A percentile compares a stretch with the other conserved stretches of the same genome.
phyloP scores from a whole-genome alignment of 2,797 vertebrate genomes.

The Danio kyathit region DNA sequence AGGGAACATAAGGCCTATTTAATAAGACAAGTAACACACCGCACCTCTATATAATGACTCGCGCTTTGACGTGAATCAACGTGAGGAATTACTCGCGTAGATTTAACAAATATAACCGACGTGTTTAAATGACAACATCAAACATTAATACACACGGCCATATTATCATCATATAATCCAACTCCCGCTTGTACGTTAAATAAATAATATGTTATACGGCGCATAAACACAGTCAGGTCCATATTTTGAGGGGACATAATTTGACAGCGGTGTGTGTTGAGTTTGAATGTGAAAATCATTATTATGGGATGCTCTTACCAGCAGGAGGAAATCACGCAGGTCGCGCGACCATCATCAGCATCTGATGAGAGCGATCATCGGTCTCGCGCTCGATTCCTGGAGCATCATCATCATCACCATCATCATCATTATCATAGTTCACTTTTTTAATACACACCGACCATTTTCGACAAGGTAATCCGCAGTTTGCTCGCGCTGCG shows the following conservation, averaged over 20 bases:
- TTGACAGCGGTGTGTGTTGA: background rate
- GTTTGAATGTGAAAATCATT: conserved; percentile 15
- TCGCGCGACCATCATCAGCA: conserved; percentile 76
- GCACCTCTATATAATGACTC: conserved; percentile 69
- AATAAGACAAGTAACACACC: conserved; percentile 13
- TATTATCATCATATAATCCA: conserved; percentile 56
- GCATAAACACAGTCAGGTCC: background rate
- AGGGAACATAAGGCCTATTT: conserved; percentile 10
- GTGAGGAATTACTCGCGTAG: conserved; percentile 65
- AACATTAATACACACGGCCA: conserved; percentile 70
- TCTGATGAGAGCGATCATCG: conserved; percentile 70
- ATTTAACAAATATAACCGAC: conserved; percentile 48
- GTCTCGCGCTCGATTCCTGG: conserved; percentile 62
- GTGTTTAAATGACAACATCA: conserved; percentile 42
- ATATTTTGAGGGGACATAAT: too few relatives aligned
- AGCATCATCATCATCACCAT: conserved; percentile 38
- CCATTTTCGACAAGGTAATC: background rate
- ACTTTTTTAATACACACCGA: conserved; percentile 60
- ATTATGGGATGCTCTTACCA: conserved; percentile 68
- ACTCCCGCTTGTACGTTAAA: conserved; percentile 56
- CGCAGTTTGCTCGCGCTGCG: conserved; percentile 57
- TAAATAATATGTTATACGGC: background rate
- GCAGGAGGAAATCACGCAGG: conserved; percentile 75
- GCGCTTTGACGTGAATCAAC: conserved; percentile 74
- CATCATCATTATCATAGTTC: conserved; percentile 27